A percentile compares a stretch with the other conserved stretches of the same genome.
Evolutionary conservation across 2,113 vertebrate genomes (phyloP).

Genomic region (Carassius auratus): DNA sequence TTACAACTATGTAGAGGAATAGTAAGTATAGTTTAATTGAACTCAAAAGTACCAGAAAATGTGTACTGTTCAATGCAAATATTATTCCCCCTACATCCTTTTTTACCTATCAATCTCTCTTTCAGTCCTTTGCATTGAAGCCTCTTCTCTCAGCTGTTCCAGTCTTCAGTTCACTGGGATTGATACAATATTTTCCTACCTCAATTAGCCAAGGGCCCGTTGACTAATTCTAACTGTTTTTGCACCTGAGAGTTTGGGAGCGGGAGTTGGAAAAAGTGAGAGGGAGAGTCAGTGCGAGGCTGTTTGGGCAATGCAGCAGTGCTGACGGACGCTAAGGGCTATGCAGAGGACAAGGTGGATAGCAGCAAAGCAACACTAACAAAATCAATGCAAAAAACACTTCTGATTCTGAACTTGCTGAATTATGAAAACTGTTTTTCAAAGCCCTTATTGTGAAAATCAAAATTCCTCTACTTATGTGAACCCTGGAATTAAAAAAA

Average conservation of each 20-base stretch:
- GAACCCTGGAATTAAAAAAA: not conserved
- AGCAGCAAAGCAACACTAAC: too few species aligned
- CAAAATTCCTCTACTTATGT: too few species aligned
- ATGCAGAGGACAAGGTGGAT: too few species aligned
- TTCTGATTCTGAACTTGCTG: too few species aligned
- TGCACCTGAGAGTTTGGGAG: constrained; percentile 78
- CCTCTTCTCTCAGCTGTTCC: constrained; percentile 76
- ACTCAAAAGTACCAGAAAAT: not conserved
- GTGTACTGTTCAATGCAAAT: constrained; percentile 4
- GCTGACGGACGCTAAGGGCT: too few species aligned
- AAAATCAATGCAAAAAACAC: too few species aligned
- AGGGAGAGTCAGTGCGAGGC: constrained; percentile 58
- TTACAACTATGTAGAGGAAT: too few species aligned
- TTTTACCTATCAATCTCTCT: not conserved
- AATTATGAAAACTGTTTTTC: too few species aligned
- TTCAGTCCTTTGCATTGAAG: constrained; percentile 14
- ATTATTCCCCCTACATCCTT: not conserved
- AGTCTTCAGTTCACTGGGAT: constrained; percentile 74
- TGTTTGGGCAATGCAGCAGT: too few species aligned
- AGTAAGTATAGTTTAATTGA: too few species aligned
- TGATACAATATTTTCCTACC: constrained; percentile 83
- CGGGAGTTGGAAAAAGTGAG: constrained; percentile 79
- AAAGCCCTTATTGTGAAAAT: too few species aligned
- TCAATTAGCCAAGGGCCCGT: constrained; percentile 78
- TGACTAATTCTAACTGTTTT: constrained; percentile 83